Conservation (phyloP, 1,140 invertebrate species). For the Philaenus spumarius region DNA sequence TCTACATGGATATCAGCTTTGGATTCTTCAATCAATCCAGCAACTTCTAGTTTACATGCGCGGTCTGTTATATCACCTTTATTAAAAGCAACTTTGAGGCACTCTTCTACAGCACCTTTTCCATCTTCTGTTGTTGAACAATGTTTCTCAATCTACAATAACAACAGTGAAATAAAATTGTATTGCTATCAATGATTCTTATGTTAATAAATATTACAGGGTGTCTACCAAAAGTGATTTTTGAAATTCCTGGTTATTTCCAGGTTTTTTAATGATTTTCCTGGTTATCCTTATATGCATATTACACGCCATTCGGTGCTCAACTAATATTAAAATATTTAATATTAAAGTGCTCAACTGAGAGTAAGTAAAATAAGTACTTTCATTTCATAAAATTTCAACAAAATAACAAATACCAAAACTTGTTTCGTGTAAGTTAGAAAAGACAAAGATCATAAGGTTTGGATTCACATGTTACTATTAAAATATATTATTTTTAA, state of each 20-base stretch:
- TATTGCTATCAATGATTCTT: neutral
- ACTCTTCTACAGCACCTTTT: constrained; percentile 68
- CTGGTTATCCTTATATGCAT: neutral
- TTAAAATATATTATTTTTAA: too few species aligned
- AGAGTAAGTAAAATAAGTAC: too few species aligned
- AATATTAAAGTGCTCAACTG: too few species aligned
- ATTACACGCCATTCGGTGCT: neutral
- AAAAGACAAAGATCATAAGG: too few species aligned
- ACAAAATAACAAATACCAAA: too few species aligned
- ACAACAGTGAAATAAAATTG: neutral
- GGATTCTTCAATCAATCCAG: constrained; percentile 68
- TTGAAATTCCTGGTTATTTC: neutral
- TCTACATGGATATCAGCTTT: constrained; percentile 78
- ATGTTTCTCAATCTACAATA: constrained; percentile 41
- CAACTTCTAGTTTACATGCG: constrained; percentile 72
- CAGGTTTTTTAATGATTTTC: neutral
- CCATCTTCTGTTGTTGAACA: constrained; percentile 48
- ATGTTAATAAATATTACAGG: neutral
- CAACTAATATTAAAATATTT: too few species aligned
- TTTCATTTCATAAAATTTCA: too few species aligned
- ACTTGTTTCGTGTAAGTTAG: too few species aligned
- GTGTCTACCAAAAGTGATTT: neutral
- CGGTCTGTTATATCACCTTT: constrained; percentile 62
- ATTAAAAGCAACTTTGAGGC: constrained; percentile 74
- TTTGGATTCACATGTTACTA: too few species aligned